These are phyloP conservation scores for Cephonodes hylas DNA, from an alignment of 2,888 invertebrate species.

Conservation along the genomic window DNA sequence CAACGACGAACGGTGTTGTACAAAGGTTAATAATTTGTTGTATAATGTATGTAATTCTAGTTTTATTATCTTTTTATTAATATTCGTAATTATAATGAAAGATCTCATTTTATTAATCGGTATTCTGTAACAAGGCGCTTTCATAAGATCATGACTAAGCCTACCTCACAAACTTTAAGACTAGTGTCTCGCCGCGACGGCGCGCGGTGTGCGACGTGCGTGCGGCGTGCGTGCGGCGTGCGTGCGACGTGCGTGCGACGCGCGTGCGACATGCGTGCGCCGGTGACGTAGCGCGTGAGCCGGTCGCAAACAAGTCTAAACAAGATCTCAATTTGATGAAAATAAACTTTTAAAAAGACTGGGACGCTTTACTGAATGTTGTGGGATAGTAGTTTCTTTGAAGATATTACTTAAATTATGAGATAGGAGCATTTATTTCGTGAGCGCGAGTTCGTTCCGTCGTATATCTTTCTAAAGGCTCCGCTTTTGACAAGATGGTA, in stretches of 20 bases:
- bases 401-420: slow-evolving; percentile 79
- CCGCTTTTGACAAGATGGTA: slow-evolving; percentile 58
- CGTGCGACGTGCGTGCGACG: slow-evolving; percentile 20
- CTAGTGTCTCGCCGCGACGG: slow-evolving; percentile 51
- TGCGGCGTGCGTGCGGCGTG: slow-evolving; percentile 23
- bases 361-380: slow-evolving; percentile 82
- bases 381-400: slow-evolving; percentile 79
- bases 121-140: slow-evolving; percentile 82
- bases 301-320: slow-evolving; percentile 75
- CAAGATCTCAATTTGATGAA: slow-evolving; percentile 82
- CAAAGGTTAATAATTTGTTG: slow-evolving; percentile 77
- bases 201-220: slow-evolving; percentile 25
- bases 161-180: slow-evolving; percentile 79
- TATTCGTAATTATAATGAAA: slow-evolving; percentile 81
- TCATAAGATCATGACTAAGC: slow-evolving; percentile 81
- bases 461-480: slow-evolving; percentile 46
- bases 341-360: slow-evolving; percentile 80
- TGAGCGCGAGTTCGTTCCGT: slow-evolving; percentile 50
- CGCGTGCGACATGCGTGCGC: slow-evolving; percentile 25
- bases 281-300: slow-evolving; percentile 40
- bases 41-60: slow-evolving; percentile 79
- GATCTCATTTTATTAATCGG: slow-evolving; percentile 82
- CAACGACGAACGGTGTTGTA: slow-evolving; percentile 63
- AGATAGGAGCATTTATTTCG: slow-evolving; percentile 77
- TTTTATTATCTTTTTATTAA: slow-evolving; percentile 78